These are phyloP conservation scores for Lutjanus argentimaculatus DNA, from an alignment of 2,797 vertebrate species.

Conservation along the genomic window DNA sequence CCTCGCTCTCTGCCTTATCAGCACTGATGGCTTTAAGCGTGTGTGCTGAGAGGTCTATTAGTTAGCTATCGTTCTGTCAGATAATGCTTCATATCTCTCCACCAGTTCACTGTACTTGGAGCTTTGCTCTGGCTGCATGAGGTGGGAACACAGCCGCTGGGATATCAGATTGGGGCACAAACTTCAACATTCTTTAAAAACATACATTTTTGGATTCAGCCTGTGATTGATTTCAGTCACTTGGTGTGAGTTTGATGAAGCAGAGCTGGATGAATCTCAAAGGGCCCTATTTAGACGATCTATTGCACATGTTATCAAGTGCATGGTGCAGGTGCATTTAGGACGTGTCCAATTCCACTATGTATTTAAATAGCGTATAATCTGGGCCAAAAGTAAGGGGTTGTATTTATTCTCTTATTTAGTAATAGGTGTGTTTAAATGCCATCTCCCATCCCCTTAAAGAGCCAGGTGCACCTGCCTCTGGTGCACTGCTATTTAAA, in stretches of 20 bases:
- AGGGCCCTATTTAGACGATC: too few species aligned
- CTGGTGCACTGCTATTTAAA: too few species aligned
- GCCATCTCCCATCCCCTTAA: too few species aligned
- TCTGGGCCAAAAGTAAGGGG: too few species aligned
- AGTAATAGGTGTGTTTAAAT: too few species aligned
- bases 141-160: conserved; percentile 32
- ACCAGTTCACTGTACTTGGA: conserved; percentile 62
- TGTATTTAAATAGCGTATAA: too few species aligned
- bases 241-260: not conserved
- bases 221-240: conserved; percentile 9
- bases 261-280: conserved; percentile 4
- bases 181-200: conserved; percentile 14
- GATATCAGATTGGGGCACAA: conserved; percentile 22
- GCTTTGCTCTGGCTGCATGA: conserved; percentile 47
- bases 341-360: too few species aligned
- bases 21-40: conserved; percentile 66
- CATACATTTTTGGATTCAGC: not conserved
- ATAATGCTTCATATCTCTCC: conserved; percentile 71
- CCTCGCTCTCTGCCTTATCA: conserved; percentile 71
- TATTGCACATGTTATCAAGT: too few species aligned
- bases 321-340: too few species aligned
- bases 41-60: conserved; percentile 78
- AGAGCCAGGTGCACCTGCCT: too few species aligned
- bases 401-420: too few species aligned
- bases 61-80: conserved; percentile 74